A percentile compares a stretch with the other conserved stretches of the same genome.
Evolutionary conservation across 2,888 invertebrate species (phyloP).

Genomic region (Agonum fuliginosum): DNA sequence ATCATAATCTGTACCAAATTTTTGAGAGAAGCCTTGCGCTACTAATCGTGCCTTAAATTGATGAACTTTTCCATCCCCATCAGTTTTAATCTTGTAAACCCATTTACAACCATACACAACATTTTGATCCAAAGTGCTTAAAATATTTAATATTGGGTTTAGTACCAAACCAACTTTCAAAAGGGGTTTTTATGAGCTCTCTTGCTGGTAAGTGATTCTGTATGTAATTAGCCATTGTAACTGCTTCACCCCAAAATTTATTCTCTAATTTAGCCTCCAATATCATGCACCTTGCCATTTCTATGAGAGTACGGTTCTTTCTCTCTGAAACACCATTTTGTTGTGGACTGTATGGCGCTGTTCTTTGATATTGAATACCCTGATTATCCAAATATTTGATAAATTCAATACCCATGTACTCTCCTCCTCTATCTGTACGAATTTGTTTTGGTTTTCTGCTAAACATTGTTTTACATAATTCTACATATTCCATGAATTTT

Average conservation of each 20-base stretch:
- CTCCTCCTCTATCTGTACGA: conserved; percentile 65
- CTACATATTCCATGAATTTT: conserved; percentile 59
- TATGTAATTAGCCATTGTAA: conserved; percentile 55
- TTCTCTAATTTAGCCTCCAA: conserved; percentile 45
- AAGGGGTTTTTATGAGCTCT: conserved; percentile 47
- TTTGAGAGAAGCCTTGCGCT: no score
- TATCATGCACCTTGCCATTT: conserved; percentile 55
- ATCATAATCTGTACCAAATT: no score
- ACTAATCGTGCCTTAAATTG: no score
- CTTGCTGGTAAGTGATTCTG: conserved; percentile 47
- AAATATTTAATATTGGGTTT: conserved; percentile 58
- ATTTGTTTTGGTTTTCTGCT: conserved; percentile 59
- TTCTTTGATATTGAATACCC: conserved; percentile 67
- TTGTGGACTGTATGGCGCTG: conserved; percentile 69
- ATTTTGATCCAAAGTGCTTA: conserved; percentile 56
- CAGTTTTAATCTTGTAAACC: no score
- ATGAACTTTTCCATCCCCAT: no score
- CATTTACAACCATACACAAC: conserved; percentile 43
- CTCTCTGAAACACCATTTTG: conserved; percentile 69
- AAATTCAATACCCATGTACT: conserved; percentile 67
- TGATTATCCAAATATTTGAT: conserved; percentile 65
- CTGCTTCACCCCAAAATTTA: conserved; percentile 59
- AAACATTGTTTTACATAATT: conserved; percentile 53
- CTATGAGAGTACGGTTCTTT: conserved; percentile 65
- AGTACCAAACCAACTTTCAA: conserved; percentile 57